Percentiles rank a stretch among this genome's conserved stretches.
These are phyloP conservation scores for Dicranocentrus wangi DNA, from an alignment of 2,888 invertebrate species.

Conservation along the genomic window DNA sequence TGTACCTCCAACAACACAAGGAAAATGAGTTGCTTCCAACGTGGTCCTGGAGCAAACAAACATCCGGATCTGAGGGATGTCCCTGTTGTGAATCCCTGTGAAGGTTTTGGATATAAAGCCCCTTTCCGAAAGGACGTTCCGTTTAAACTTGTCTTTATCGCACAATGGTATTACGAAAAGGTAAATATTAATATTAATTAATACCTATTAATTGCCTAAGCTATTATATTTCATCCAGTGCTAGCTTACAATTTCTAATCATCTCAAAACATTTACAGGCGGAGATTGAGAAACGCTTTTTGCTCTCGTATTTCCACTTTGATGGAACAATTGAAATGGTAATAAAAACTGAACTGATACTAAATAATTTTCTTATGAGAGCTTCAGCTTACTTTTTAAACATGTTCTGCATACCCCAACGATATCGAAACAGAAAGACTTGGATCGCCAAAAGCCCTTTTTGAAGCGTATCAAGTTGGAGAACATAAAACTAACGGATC, in stretches of 20 bases:
- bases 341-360: not conserved
- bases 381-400: not conserved
- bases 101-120: constrained; percentile 61
- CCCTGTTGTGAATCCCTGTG: constrained; percentile 57
- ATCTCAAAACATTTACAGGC: no score
- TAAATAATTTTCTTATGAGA: no score
- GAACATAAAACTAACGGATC: constrained; percentile 52
- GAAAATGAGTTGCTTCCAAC: constrained; percentile 41
- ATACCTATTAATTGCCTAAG: no score
- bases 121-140: constrained; percentile 66
- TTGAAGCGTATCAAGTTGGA: constrained; percentile 57
- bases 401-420: not conserved
- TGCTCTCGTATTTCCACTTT: constrained; percentile 61
- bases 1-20: no score
- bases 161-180: constrained; percentile 64
- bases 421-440: constrained; percentile 65
- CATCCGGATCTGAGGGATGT: constrained; percentile 49
- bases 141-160: constrained; percentile 59
- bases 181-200: no score
- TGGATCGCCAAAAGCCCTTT: constrained; percentile 57
- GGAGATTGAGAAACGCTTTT: constrained; percentile 59
- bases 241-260: no score
- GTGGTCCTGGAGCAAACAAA: constrained; percentile 30
- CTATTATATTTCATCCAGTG: no score
- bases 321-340: constrained; percentile 67